A percentile compares a stretch with the other conserved stretches of the same genome.
Evolutionary conservation across 2,888 invertebrate genomes (phyloP).

Genomic region (Pocota personata): DNA sequence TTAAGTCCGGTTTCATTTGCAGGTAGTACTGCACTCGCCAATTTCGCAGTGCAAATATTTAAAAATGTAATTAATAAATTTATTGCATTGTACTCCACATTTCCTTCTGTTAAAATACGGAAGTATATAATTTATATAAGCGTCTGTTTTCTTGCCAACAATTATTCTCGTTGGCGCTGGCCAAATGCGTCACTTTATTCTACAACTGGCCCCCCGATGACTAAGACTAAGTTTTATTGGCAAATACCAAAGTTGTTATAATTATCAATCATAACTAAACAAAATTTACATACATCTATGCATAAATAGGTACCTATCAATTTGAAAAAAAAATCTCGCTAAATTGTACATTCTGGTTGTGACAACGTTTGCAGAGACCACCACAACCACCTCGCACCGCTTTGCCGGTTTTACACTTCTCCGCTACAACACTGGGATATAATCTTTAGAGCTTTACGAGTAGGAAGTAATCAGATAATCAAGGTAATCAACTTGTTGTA

Average conservation of each 20-base stretch:
- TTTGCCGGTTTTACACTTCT: conserved; percentile 59
- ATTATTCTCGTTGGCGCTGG: conserved; percentile 5
- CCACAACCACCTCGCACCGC: conserved; percentile 8
- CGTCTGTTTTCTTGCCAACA: conserved; percentile 27
- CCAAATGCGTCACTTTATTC: conserved; percentile 46
- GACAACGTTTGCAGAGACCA: conserved; percentile 54
- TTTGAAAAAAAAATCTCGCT: conserved; percentile 24
- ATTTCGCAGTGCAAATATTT: not conserved
- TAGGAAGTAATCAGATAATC: conserved; percentile 74
- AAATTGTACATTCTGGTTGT: conserved; percentile 45
- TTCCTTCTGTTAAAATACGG: conserved; percentile 39
- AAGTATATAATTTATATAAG: conserved; percentile 43
- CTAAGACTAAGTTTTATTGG: conserved; percentile 41
- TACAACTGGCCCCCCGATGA: conserved; percentile 43
- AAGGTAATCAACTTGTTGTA: conserved; percentile 74
- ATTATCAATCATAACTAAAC: conserved; percentile 41
- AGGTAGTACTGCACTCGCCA: not conserved
- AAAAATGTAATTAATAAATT: not conserved
- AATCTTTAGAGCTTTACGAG: conserved; percentile 70
- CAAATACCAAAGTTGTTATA: conserved; percentile 41
- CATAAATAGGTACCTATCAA: conserved; percentile 26
- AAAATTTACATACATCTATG: conserved; percentile 18
- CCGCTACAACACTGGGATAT: conserved; percentile 33
- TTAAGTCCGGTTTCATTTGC: not conserved
- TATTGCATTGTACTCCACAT: not conserved